These are phyloP conservation scores for Serripes groenlandicus DNA, from an alignment of 2,888 invertebrate genomes.

Conservation along the genomic window DNA sequence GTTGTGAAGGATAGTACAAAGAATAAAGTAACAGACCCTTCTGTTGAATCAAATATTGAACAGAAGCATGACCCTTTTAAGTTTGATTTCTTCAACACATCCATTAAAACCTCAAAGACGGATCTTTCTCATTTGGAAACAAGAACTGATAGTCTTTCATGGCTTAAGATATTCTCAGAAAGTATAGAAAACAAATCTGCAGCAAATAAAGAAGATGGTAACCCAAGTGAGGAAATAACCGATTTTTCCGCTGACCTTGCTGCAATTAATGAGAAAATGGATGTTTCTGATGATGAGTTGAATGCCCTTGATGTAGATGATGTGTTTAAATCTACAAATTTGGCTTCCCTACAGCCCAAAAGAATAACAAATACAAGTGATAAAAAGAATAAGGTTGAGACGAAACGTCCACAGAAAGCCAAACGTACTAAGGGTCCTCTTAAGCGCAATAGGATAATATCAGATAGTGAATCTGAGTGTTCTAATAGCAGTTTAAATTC, in stretches of 20 bases:
- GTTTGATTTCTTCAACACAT: neutral
- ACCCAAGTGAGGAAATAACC: conserved; percentile 34
- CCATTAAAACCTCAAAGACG: neutral
- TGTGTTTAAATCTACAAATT: conserved; percentile 46
- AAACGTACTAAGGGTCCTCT: conserved; percentile 38
- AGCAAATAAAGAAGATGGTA: neutral
- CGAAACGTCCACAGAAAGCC: conserved; percentile 37
- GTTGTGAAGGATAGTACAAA: neutral
- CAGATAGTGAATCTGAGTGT: conserved; percentile 37
- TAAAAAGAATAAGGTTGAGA: conserved; percentile 1
- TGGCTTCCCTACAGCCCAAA: conserved; percentile 53
- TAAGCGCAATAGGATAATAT: conserved; percentile 22
- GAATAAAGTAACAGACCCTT: neutral
- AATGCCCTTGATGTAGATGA: conserved; percentile 58
- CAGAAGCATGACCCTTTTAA: neutral
- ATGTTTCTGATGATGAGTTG: conserved; percentile 52
- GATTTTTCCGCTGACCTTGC: conserved; percentile 57
- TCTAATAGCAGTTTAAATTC: conserved; percentile 39
- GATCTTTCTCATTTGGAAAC: neutral
- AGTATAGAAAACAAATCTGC: conserved; percentile 1
- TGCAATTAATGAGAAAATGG: conserved; percentile 61
- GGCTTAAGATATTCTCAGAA: conserved; percentile 57
- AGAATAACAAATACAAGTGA: neutral
- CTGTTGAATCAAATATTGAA: neutral
- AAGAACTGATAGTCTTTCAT: conserved; percentile 58